These are phyloP conservation scores for Drosophila nigrodunni DNA, from an alignment of 1,140 invertebrate species.

Conservation along the genomic window DNA sequence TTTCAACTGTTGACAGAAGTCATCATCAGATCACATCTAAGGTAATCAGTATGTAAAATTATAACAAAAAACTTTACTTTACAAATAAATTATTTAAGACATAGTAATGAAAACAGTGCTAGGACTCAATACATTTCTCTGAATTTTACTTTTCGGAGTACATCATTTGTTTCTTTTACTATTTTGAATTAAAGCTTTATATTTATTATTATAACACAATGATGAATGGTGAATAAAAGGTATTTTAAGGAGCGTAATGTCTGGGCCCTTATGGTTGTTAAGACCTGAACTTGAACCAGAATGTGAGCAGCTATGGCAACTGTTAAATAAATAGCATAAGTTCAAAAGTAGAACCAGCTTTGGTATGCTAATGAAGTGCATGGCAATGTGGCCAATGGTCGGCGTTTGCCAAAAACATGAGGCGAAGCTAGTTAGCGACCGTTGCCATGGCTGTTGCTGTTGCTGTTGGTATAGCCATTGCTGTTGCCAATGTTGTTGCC, in stretches of 20 bases:
- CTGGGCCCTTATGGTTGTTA: conserved; percentile 1
- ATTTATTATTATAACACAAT: too few relatives aligned
- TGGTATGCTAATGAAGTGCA: conserved; percentile 67
- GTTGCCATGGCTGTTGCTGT: conserved; percentile 32
- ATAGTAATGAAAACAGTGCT: too few relatives aligned
- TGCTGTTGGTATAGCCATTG: background rate
- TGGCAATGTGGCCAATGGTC: conserved; percentile 48
- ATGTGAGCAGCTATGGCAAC: conserved; percentile 18
- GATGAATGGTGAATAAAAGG: too few relatives aligned
- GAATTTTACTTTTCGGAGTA: too few relatives aligned
- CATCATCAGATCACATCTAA: background rate
- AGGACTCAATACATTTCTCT: too few relatives aligned
- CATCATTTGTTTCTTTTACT: too few relatives aligned
- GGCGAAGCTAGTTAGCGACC: conserved; percentile 47
- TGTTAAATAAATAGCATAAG: conserved; percentile 27
- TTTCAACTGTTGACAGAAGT: conserved; percentile 48
- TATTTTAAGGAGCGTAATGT: background rate
- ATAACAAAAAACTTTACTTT: too few relatives aligned
- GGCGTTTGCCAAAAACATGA: conserved; percentile 23
- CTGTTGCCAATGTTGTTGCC: conserved; percentile 24
- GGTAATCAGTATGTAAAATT: too few relatives aligned
- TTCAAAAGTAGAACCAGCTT: conserved; percentile 14
- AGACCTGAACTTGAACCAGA: conserved; percentile 33
- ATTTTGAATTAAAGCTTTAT: too few relatives aligned
- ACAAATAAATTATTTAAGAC: too few relatives aligned